Evolutionary conservation across 2,888 invertebrate genomes (phyloP), one percentile per base, ranked within the genome.

Genomic region (Drosophila neotestacea): DNA sequence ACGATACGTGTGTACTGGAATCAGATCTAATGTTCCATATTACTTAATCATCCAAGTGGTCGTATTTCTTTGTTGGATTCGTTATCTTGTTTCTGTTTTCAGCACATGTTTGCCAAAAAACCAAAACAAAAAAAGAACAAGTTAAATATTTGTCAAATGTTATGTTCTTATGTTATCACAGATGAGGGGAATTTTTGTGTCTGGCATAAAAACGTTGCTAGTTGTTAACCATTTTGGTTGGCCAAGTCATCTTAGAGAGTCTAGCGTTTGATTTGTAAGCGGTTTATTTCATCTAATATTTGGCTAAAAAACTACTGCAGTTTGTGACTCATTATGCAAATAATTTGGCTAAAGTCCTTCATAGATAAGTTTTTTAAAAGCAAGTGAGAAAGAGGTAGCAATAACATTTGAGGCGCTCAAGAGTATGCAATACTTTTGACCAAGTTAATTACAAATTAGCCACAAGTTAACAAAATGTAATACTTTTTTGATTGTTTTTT

Each of bases 31-130:
- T 2, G 34, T 5, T 50, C 9, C 10, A 5, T 11, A 11, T 66
- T 76, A 59, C 4, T 56, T 67, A 66, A 76, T 48, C 46, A 27
- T 16, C 13, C 27, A 46, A 54, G 16, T 34, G 38, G 47, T 22
- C 27, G 27, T 52, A 6, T 30, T 32, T 30, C 34, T 52, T 51
- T 62, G 42, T 46, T 34, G 30, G 6, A 36, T 13, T 16, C 36
- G 56, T 65, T 70, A 84, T 84, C 87, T 50, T 51, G 41, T 55
- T 71, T 79, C 73, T 22, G 69, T 76, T 79, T 74, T 83, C 70
- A 42, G 71, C 41, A 61, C 46, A 27, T 75, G 68, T 76, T 81
- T 78, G 64, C 65, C 47, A 60, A 47, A 28, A 64, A 63, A 51
- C 16, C 0, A 16, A 16, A 39, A 64, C 52, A 75, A 1, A 6